Evolutionary conservation across 2,797 vertebrate species (phyloP).

Genomic region (Malacoctenus gilli): DNA sequence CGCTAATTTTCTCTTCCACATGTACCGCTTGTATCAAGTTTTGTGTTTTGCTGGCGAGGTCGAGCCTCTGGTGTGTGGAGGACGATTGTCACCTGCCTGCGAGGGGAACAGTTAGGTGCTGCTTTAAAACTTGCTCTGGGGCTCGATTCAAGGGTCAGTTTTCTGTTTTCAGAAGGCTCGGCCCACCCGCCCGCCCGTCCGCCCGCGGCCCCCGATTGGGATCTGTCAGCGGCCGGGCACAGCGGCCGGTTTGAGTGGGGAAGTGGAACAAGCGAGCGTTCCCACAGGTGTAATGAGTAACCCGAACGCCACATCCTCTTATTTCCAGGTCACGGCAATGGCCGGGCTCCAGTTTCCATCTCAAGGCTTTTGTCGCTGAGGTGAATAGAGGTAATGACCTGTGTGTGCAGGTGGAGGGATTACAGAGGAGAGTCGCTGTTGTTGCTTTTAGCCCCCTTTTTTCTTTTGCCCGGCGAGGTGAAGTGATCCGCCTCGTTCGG

Average conservation of each 20-base stretch:
- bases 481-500: no score
- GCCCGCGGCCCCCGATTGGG: conserved; percentile 2
- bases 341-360: conserved; percentile 55
- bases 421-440: conserved; percentile 25
- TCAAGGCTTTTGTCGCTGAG: conserved; percentile 52
- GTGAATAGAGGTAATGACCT: conserved; percentile 17
- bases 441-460: no score
- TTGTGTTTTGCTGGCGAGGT: no score
- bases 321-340: conserved; percentile 55
- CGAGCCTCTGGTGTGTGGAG: no score
- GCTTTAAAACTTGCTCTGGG: no score
- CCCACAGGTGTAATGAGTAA: conserved; percentile 74
- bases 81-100: no score
- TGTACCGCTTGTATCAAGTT: no score
- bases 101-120: no score
- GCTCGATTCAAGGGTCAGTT: no score
- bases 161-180: no score
- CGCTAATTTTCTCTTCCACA: no score
- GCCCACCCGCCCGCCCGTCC: not conserved
- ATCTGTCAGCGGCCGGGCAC: conserved; percentile 2
- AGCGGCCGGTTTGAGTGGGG: conserved; percentile 2
- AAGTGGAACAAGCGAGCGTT: conserved; percentile 40
- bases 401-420: conserved; percentile 48
- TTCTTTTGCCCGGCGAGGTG: no score
- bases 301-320: conserved; percentile 59